A percentile compares a stretch with the other conserved stretches of the same genome.
phyloP scores from a whole-genome alignment of 1,140 invertebrate genomes.

The Bicyclus anynana region DNA sequence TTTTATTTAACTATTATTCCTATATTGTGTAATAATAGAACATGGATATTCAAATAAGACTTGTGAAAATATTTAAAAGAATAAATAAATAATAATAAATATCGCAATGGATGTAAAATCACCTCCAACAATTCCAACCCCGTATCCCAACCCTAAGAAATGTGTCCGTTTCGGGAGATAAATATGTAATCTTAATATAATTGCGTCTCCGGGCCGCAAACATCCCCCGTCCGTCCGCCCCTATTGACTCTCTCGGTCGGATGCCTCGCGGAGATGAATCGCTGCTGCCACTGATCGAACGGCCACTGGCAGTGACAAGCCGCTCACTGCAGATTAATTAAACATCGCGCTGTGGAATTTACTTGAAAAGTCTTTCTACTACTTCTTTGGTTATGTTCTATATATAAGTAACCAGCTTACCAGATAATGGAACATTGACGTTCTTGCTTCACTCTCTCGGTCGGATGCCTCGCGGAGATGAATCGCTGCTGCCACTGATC shows the following conservation, averaged over 20 bases:
- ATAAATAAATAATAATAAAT: no score
- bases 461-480: constrained; percentile 22
- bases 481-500: constrained; percentile 27
- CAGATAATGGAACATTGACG: no score
- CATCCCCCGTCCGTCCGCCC: constrained; percentile 45
- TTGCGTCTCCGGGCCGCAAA: constrained; percentile 54
- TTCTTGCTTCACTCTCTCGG: constrained; percentile 45
- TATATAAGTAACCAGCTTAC: no score
- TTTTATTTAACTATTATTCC: no score
- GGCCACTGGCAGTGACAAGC: constrained; percentile 22
- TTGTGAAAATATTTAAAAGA: no score
- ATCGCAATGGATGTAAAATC: constrained; percentile 17
- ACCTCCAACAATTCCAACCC: constrained; percentile 28
- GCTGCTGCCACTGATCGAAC: constrained; percentile 27
- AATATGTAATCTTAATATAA: constrained; percentile 74
- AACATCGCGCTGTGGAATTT: constrained; percentile 5
- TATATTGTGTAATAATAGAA: no score
- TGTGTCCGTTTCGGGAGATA: constrained; percentile 56
- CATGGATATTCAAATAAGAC: no score
- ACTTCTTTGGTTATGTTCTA: not conserved
- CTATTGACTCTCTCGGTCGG: constrained; percentile 50
- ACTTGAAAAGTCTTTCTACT: not conserved
- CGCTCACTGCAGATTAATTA: constrained; percentile 17
- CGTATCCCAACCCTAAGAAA: constrained; percentile 39
- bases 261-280: constrained; percentile 21